A percentile compares a stretch with the other conserved stretches of the same genome.
These are phyloP conservation scores for Orbicella faveolata DNA, from an alignment of 64 coral and sea anemone species.

Conservation along the genomic window DNA sequence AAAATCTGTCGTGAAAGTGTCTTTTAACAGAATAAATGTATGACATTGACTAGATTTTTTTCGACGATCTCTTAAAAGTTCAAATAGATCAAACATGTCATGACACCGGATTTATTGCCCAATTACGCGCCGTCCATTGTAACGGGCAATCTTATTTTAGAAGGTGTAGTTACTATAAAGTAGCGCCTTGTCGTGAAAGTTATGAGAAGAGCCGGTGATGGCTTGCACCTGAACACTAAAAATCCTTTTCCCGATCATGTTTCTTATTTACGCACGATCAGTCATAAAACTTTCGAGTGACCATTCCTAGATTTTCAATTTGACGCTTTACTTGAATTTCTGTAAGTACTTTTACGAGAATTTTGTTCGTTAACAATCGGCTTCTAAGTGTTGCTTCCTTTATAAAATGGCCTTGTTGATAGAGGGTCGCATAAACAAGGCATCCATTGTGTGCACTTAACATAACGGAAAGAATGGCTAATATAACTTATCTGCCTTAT, in stretches of 20 bases:
- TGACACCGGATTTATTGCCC: conserved; percentile 24
- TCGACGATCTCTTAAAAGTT: not conserved
- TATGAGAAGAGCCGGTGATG: not conserved
- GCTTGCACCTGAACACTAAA: not conserved
- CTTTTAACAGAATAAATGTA: not conserved
- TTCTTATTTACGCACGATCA: not conserved
- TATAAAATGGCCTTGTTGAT: conserved; percentile 35
- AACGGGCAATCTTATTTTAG: not conserved
- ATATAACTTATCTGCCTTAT: not conserved
- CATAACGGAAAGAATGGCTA: not conserved
- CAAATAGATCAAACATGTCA: not conserved
- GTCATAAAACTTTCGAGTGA: not conserved
- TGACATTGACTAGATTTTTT: not conserved
- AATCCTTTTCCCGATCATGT: not conserved
- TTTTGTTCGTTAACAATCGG: not conserved
- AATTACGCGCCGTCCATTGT: not conserved
- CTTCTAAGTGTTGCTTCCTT: conserved; percentile 29
- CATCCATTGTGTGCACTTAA: not conserved
- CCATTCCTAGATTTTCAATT: not conserved
- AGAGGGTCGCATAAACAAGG: conserved; percentile 13
- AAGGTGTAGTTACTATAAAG: not conserved
- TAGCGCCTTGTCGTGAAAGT: not conserved
- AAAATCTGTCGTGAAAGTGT: not conserved
- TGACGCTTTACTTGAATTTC: conserved; percentile 3
- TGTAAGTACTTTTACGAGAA: conserved; percentile 12